Evolutionary conservation across 2,113 vertebrate genomes (phyloP).

Genomic region (Tor tambroides): DNA sequence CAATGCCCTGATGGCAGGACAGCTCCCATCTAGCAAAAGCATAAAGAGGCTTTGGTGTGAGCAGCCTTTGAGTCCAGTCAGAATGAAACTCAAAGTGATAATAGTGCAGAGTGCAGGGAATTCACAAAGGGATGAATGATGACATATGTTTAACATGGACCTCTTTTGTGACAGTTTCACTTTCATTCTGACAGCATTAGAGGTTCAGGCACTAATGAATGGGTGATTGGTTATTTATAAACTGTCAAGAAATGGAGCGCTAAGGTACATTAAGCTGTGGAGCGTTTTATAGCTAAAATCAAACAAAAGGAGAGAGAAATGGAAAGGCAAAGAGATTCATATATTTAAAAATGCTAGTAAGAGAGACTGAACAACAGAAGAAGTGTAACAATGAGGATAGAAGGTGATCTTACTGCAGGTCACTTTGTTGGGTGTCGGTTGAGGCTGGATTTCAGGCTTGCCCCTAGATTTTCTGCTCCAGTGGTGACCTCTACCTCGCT

Average conservation of each 20-base stretch:
- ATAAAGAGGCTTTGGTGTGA: slow-evolving; percentile 9
- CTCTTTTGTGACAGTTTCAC: neutral
- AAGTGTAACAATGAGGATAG: neutral
- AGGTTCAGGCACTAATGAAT: slow-evolving; percentile 1
- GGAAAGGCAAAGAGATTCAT: slow-evolving; percentile 10
- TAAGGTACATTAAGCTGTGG: neutral
- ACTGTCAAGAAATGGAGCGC: neutral
- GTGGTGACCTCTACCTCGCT: slow-evolving; percentile 71
- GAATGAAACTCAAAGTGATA: slow-evolving; percentile 31
- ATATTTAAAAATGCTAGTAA: slow-evolving; percentile 4
- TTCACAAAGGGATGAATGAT: slow-evolving; percentile 11
- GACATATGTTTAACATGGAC: slow-evolving; percentile 6
- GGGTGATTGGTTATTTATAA: slow-evolving; percentile 15
- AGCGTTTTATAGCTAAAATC: neutral
- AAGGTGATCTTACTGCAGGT: slow-evolving; percentile 85
- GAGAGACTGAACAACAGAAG: neutral
- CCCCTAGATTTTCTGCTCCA: slow-evolving; percentile 66
- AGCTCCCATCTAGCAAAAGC: slow-evolving; percentile 34
- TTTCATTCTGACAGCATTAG: slow-evolving; percentile 12
- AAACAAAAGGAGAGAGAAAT: slow-evolving; percentile 7
- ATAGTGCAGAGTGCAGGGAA: neutral
- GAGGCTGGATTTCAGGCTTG: slow-evolving; percentile 48
- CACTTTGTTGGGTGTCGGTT: slow-evolving; percentile 71
- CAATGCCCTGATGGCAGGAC: slow-evolving; percentile 39
- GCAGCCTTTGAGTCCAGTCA: slow-evolving; percentile 12